These are phyloP conservation scores for Hyalella azteca DNA, from an alignment of 2,888 invertebrate species.

Conservation along the genomic window DNA sequence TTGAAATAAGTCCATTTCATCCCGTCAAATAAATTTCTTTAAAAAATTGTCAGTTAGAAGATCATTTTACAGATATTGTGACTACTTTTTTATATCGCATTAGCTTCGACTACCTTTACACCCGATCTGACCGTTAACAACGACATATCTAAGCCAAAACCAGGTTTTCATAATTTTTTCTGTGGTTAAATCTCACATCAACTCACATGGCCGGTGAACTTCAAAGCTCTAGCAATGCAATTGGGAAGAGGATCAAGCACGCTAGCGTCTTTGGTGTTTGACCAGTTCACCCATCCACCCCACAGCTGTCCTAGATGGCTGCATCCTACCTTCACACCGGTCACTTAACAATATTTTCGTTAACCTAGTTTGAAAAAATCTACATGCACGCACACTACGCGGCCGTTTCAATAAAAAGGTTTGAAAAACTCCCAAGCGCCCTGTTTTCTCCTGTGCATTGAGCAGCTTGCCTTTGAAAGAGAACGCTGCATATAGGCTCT, in stretches of 20 bases:
- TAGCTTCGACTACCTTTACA: neutral
- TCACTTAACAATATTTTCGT: slow-evolving; percentile 24
- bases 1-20: no score
- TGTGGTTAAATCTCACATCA: neutral
- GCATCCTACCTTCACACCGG: slow-evolving; percentile 27
- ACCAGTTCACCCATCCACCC: slow-evolving; percentile 2
- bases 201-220: neutral
- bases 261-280: neutral
- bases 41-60: no score
- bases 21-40: no score
- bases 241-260: neutral
- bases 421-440: neutral
- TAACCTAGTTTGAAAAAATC: slow-evolving; percentile 8
- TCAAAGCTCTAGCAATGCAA: neutral
- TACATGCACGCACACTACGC: neutral
- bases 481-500: slow-evolving; percentile 22
- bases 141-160: neutral
- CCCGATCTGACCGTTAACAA: slow-evolving; percentile 8
- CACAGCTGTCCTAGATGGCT: no score
- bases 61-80: no score
- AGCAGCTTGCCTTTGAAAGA: slow-evolving; percentile 3
- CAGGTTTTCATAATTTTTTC: slow-evolving; percentile 17
- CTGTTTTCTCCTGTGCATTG: slow-evolving; percentile 24
- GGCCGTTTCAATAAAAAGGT: slow-evolving; percentile 1
- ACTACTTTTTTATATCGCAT: no score